phyloP scores from a whole-genome alignment of 2,797 vertebrate genomes.

The Tauraco hartlaubi region DNA sequence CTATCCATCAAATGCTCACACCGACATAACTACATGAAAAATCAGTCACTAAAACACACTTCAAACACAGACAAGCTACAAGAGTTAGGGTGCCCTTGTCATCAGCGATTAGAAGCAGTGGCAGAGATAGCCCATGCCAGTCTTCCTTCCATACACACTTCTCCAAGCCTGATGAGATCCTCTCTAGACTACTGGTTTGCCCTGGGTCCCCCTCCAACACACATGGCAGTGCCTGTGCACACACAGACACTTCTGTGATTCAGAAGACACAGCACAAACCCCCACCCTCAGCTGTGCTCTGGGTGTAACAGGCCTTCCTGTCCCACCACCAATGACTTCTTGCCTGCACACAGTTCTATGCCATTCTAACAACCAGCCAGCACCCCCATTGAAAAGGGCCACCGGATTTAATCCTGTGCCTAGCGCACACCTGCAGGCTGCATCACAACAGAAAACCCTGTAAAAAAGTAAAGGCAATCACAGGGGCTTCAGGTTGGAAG shows the following conservation, averaged over 20 bases:
- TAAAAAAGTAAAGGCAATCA: not conserved
- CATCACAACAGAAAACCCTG: not conserved
- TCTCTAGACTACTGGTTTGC: not conserved
- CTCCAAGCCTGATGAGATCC: not conserved
- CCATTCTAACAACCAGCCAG: not conserved
- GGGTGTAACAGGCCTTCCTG: not conserved
- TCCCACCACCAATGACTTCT: not conserved
- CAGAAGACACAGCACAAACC: not conserved
- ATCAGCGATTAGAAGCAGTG: not conserved
- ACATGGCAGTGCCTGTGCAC: fast-evolving
- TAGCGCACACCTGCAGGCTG: not conserved
- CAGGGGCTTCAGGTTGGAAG: not conserved
- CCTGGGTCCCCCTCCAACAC: not conserved
- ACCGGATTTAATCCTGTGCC: not conserved
- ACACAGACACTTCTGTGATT: not conserved
- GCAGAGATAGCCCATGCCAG: not conserved
- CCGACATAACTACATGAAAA: not conserved
- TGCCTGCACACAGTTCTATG: not conserved
- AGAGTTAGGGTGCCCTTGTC: not conserved
- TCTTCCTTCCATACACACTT: not conserved
- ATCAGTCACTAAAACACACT: not conserved
- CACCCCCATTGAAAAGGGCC: too few species aligned
- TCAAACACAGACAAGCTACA: not conserved
- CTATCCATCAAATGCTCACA: not conserved
- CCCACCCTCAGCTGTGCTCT: not conserved